Conservation (phyloP, 2,888 invertebrate genomes). For the Cataglyphis albicans region DNA sequence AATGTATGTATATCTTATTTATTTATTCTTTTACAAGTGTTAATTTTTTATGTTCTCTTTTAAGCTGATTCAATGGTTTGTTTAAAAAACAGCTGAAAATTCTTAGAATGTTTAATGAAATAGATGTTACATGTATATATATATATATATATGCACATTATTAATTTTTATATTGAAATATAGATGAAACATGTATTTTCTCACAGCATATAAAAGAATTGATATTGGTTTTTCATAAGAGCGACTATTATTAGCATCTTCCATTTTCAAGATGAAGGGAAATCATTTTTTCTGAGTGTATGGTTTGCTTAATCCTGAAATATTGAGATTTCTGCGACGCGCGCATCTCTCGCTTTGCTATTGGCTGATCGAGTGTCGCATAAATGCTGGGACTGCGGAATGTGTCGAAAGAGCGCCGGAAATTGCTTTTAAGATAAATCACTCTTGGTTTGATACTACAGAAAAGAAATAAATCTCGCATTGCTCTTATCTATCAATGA, state of each 20-base stretch:
- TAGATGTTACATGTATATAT: background rate
- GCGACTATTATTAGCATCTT: background rate
- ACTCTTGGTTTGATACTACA: background rate
- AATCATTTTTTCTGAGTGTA: conserved; percentile 6
- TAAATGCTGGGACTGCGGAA: conserved; percentile 61
- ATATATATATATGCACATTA: background rate
- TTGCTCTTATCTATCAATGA: background rate
- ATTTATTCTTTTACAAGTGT: background rate
- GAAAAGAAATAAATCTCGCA: background rate
- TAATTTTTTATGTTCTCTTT: background rate
- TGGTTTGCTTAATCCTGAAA: conserved; percentile 2
- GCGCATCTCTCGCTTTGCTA: conserved; percentile 31
- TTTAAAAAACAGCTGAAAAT: background rate
- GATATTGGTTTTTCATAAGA: background rate
- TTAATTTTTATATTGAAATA: background rate
- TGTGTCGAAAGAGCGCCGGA: background rate
- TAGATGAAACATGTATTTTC: background rate
- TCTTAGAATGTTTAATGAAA: background rate
- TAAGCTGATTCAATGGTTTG: background rate
- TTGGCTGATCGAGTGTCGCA: conserved; percentile 67
- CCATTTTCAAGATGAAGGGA: background rate
- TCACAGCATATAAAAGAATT: background rate
- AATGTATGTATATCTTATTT: background rate
- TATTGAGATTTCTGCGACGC: background rate
- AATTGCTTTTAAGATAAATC: background rate